Evolutionary conservation across 1,140 invertebrate genomes (phyloP).

Genomic region (Drosophila sp.): DNA sequence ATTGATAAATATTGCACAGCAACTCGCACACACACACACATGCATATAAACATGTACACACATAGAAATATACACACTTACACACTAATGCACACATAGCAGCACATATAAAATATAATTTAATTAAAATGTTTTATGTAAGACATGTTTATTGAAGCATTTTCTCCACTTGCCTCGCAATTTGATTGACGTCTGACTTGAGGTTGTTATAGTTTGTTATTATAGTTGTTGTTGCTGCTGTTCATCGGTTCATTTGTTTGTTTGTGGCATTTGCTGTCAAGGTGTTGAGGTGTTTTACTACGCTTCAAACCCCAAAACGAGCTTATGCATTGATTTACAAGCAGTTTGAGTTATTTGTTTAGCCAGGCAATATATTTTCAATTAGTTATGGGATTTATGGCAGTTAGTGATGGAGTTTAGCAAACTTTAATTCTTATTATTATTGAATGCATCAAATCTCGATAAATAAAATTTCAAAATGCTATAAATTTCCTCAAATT

Average conservation of each 20-base stretch:
- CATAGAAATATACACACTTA: not conserved
- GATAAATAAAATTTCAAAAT: conserved; percentile 10
- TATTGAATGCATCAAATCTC: conserved; percentile 8
- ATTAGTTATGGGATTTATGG: conserved; percentile 38
- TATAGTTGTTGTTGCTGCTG: conserved; percentile 37
- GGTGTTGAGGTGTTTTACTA: conserved; percentile 61
- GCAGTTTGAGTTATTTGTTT: conserved; percentile 34
- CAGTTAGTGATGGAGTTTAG: conserved; percentile 6
- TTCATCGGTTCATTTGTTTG: conserved; percentile 64
- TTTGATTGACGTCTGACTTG: conserved; percentile 76
- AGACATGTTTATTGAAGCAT: conserved; percentile 83
- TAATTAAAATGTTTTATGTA: conserved; percentile 83
- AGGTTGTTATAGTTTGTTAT: conserved; percentile 31
- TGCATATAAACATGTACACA: conserved; percentile 13
- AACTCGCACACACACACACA: conserved; percentile 25
- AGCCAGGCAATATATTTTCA: conserved; percentile 60
- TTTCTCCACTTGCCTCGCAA: conserved; percentile 69
- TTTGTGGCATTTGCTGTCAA: conserved; percentile 76
- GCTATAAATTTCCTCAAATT: conserved; percentile 21
- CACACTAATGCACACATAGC: conserved; percentile 22
- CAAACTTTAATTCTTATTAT: conserved; percentile 18
- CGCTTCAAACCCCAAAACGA: conserved; percentile 31
- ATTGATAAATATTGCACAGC: conserved; percentile 77
- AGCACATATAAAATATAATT: conserved; percentile 70
- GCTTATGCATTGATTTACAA: conserved; percentile 45